Evolutionary conservation across 1,140 invertebrate genomes (phyloP), one percentile per base, ranked within the genome.

Genomic region (Drosophila repleta): DNA sequence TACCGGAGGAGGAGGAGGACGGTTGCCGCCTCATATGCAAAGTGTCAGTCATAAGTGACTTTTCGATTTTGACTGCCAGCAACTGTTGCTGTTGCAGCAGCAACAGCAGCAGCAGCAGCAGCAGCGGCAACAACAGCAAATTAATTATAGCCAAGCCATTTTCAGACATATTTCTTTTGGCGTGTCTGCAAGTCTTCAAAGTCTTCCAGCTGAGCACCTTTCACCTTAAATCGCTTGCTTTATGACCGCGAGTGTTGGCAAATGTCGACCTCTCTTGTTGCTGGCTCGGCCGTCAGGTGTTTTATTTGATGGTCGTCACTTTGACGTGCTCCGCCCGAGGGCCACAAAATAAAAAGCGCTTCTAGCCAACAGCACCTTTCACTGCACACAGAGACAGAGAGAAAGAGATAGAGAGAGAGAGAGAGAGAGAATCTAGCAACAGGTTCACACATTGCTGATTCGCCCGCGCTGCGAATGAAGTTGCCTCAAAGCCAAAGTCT

Each of bases 1-100:
- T n/a, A n/a, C n/a, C 20, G 29, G 10, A 29, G 48, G n/a, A 4
- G 45, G 45, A 4, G 52, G 7, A 20, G 49, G 18, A 21, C 7
- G 48, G 39, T 62, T 66, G 61, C 78, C 66, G 72, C 76, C 74
- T 82, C 65, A 72, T 79, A 87, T 87, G 83, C 83, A 87, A 87
- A 87, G 83, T 88, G 83, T 87, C 83, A 87, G 83, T 87, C 83
- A 87, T 82, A 88, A 87, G 83, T 83, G 83, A 88, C 83, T 88
- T 87, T 87, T 87, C 77, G 83, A 88, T 87, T 87, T 87, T 87
- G 74, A 70, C 82, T 87, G 82, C 77, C 70, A 70, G 65, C 69
- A 79, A 53, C 79, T 76, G 64, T 74, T 71, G 56, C 79, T 68
- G 37, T 68, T 41, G 24, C 57, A 67, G 3, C 53, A 58, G 21